Conservation (phyloP, 1,140 invertebrate genomes). For the Colletes latitarsis region DNA sequence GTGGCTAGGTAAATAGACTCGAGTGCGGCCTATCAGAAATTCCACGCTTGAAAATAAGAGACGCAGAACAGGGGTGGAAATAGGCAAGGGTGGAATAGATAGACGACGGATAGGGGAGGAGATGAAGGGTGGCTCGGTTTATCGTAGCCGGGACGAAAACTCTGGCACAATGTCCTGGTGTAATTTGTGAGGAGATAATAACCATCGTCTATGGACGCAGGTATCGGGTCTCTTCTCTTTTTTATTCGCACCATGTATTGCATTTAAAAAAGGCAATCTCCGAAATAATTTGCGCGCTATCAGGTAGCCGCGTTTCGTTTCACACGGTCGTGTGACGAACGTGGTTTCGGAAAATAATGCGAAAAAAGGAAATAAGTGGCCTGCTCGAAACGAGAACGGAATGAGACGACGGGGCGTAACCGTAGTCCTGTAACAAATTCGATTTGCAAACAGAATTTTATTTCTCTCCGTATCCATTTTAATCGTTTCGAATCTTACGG, state of each 20-base stretch:
- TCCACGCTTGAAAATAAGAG: slow-evolving; percentile 52
- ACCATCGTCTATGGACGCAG: slow-evolving; percentile 39
- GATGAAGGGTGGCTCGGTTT: slow-evolving; percentile 56
- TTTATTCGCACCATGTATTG: slow-evolving; percentile 60
- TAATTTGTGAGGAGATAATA: slow-evolving; percentile 68
- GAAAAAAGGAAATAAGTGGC: slow-evolving; percentile 5
- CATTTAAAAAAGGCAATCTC: slow-evolving; percentile 62
- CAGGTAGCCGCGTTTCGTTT: neutral
- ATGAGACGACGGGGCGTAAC: neutral
- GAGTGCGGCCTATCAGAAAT: slow-evolving; percentile 55
- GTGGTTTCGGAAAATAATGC: slow-evolving; percentile 4
- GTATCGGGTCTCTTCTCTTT: slow-evolving; percentile 39
- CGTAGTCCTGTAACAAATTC: neutral
- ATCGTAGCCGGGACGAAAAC: slow-evolving; percentile 55
- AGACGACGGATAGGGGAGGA: neutral
- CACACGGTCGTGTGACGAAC: neutral
- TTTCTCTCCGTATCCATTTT: too few relatives aligned
- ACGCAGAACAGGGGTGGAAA: neutral
- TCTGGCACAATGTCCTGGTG: slow-evolving; percentile 39
- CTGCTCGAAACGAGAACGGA: neutral
- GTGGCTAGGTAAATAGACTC: slow-evolving; percentile 57
- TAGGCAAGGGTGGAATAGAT: neutral
- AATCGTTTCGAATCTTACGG: too few relatives aligned
- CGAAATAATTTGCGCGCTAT: slow-evolving; percentile 39
- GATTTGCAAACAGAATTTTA: neutral